These are phyloP conservation scores for Lucilia cuprina DNA, from an alignment of 1,140 invertebrate species.

Conservation along the genomic window DNA sequence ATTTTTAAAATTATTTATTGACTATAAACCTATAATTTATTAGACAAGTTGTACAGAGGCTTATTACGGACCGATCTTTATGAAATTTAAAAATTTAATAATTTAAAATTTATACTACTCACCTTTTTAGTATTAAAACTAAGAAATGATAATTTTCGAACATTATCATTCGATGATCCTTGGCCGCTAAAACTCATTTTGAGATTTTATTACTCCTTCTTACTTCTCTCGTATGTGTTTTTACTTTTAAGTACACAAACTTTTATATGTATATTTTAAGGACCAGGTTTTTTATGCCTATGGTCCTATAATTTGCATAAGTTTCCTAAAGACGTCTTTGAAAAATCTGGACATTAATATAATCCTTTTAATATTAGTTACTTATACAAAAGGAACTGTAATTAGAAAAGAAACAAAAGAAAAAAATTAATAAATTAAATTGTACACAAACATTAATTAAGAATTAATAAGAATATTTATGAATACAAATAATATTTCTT, in stretches of 20 bases:
- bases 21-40: too few relatives aligned
- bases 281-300: neutral
- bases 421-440: constrained; percentile 13
- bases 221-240: neutral
- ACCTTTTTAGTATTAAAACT: constrained; percentile 59
- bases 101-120: neutral
- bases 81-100: too few relatives aligned
- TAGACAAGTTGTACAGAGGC: too few relatives aligned
- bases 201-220: constrained; percentile 13
- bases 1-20: too few relatives aligned
- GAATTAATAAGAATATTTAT: neutral
- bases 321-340: constrained; percentile 36
- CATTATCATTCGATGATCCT: constrained; percentile 56
- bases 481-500: too few relatives aligned
- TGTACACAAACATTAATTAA: neutral
- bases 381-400: neutral
- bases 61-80: too few relatives aligned
- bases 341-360: constrained; percentile 38
- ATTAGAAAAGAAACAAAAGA: neutral
- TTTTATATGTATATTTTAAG: neutral
- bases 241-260: neutral
- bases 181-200: constrained; percentile 56
- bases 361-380: neutral
- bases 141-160: constrained; percentile 57
- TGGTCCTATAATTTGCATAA: neutral